Conservation (phyloP, 2,797 vertebrate species). For the Lutjanus argentimaculatus region DNA sequence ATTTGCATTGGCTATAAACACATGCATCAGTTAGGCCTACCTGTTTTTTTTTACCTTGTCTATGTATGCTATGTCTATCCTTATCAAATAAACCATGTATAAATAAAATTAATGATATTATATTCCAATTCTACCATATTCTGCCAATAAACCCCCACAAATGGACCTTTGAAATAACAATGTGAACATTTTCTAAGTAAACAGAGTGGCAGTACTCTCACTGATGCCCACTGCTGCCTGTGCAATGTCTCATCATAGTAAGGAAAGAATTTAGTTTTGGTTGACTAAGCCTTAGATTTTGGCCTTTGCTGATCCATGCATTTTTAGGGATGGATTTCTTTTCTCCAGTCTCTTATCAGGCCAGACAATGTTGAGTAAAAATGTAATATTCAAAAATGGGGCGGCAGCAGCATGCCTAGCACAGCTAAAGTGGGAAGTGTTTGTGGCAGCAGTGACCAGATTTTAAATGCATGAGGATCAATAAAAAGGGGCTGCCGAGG, state of each 20-base stretch:
- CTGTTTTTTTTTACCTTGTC: too few relatives aligned
- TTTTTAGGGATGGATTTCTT: constrained; percentile 54
- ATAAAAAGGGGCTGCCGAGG: constrained; percentile 85
- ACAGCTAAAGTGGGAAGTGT: constrained; percentile 87
- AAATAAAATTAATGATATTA: too few relatives aligned
- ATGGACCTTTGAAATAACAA: not conserved
- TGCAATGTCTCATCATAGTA: constrained; percentile 1
- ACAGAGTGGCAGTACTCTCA: constrained; percentile 7
- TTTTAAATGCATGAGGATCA: constrained; percentile 94
- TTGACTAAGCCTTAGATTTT: constrained; percentile 56
- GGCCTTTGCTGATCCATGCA: constrained; percentile 68
- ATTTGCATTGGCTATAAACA: too few relatives aligned
- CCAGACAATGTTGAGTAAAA: constrained; percentile 83
- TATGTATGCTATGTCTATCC: too few relatives aligned
- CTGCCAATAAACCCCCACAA: too few relatives aligned
- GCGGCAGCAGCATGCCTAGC: constrained; percentile 78
- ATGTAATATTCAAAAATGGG: constrained; percentile 85
- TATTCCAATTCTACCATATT: too few relatives aligned
- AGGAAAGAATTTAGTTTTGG: constrained; percentile 20
- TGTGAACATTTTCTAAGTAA: not conserved
- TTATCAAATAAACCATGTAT: too few relatives aligned
- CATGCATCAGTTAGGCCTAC: too few relatives aligned
- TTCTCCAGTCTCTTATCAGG: constrained; percentile 62
- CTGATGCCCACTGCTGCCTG: not conserved
- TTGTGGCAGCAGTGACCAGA: constrained; percentile 88